Evolutionary conservation across 2,888 invertebrate genomes (phyloP), one percentile per base, ranked within the genome.

Genomic region (Orchesella flavescens): DNA sequence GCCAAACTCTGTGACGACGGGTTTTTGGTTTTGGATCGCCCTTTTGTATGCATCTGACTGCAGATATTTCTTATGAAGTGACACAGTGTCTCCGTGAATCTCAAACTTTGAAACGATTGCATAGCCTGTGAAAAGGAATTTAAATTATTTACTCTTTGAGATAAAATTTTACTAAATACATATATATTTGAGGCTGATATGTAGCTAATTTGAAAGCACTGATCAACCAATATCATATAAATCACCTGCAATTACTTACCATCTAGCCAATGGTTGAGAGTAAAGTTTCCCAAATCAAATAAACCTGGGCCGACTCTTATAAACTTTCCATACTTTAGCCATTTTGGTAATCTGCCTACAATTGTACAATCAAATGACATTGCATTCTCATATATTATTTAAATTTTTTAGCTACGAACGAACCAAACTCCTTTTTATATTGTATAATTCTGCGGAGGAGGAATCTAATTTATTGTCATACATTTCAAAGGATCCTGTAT

Each of bases 291-390:
- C 15, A 90, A 88, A 76, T 91, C 90, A 89, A 90, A 92, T 83
- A 91, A 90, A 34, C 91, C 92, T 0, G 92, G 91, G 5, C 92
- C 92, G 81, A 91, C 89, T 79, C 91, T 88, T 7, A 91, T 86
- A 68, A 91, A 89, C 24, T 78, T 78, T 71, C 89, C 89, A 7
- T 91, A 91, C 53, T 89, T 89, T 2, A 92, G 84, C 91, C 91
- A 92, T 69, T 89, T 86, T 5, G 91, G 91, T 19, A 91, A 86
- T 49, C 86, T 71, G 9, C 90, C 90, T 90, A 44, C 15, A 78
- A 78, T 69, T 59, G 69, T 71, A 1, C 23, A 71, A 19, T 5
- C 5, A 1, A 78, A 46, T 44, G 10, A 19, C 57, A 57, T 19
- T 69, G 23, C 13, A 21, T 13, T 63, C 53, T 53, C 17, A 44